Base-by-base conservation (phyloP, 2,113 vertebrate species). In the Xiphophorus maculatus region DNA sequence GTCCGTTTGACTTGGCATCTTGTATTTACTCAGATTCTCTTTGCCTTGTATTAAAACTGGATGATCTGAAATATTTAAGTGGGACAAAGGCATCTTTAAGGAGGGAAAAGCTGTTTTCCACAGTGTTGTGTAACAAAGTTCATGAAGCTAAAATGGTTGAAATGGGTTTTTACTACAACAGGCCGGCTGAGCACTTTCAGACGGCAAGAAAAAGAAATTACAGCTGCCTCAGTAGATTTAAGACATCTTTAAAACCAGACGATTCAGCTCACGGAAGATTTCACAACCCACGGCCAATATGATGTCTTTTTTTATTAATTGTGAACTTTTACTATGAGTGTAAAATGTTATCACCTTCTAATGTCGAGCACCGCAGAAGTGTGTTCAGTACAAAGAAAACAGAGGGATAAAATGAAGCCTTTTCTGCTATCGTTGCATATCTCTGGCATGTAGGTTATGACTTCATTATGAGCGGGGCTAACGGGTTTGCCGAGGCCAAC, bases 401-500 rank as follows among this genome's bases (percentile, higher is more conserved):
- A 19, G 17, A 64, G 8, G 4, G 32, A 66, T 9, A 32, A 51
- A 58, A 6, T 30, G 5, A 29, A 15, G 11, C 42, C 13, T 65
- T 48, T 2, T n/a, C 40, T n/a, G 11, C 30, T 71, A 72, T 54
- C 66, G 3, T 9, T 4, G 15, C 66, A 73, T 9, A 77, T 76
- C 70, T 33, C 69, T 64, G 66, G 12, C 66, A 12, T 30, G 14
- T 42, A 74, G 61, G 78, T 85, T 42, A 75, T 1, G 62, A 44
- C 73, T 30, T 54, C 61, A 61, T 79, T 70, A 88, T 78, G 13
- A 80, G 58, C 0, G 0, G 54, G 51, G 5, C 29, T 32, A 61
- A 51, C n/a, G 67, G 68, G 83, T 77, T 79, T 28, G 28, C 42
- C 13, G 13, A 60, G 84, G 73, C 83, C 76, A 73, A 27, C n/a